A percentile compares a stretch with the other conserved stretches of the same genome.
Evolutionary conservation across 2,888 invertebrate genomes (phyloP).

Genomic region (Drepana falcataria): DNA sequence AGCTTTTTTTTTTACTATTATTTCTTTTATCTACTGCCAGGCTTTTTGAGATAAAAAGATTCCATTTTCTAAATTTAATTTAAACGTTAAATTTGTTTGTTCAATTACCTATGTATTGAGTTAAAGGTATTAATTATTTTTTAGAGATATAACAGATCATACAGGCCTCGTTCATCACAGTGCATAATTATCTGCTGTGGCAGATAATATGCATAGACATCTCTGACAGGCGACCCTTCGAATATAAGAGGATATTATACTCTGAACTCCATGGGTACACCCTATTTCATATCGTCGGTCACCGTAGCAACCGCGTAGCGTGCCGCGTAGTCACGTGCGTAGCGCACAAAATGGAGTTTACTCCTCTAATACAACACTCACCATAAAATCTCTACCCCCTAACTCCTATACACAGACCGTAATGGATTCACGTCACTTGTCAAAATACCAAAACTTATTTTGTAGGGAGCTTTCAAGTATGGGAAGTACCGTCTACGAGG

Average conservation of each 20-base stretch:
- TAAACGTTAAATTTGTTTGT: no score
- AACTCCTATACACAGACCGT: conserved; percentile 25
- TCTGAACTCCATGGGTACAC: neutral
- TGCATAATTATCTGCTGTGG: neutral
- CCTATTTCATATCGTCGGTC: conserved; percentile 8
- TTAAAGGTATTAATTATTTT: no score
- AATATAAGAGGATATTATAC: neutral
- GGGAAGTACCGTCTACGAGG: conserved; percentile 10
- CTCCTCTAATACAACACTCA: conserved; percentile 32
- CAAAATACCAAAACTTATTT: conserved; percentile 32
- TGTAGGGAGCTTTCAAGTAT: conserved; percentile 16
- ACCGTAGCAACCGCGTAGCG: conserved; percentile 27
- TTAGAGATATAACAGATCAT: no score
- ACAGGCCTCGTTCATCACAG: neutral
- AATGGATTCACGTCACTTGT: conserved; percentile 39
- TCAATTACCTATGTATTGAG: no score
- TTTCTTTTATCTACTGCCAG: no score
- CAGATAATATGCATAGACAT: neutral
- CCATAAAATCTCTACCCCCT: conserved; percentile 44
- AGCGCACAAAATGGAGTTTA: conserved; percentile 38
- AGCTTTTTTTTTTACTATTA: no score
- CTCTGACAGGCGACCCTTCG: neutral
- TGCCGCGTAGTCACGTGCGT: conserved; percentile 31
- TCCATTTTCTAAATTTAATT: no score
- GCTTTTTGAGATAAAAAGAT: no score